phyloP scores from a whole-genome alignment of 2,113 vertebrate species.

The Passerina amoena region DNA sequence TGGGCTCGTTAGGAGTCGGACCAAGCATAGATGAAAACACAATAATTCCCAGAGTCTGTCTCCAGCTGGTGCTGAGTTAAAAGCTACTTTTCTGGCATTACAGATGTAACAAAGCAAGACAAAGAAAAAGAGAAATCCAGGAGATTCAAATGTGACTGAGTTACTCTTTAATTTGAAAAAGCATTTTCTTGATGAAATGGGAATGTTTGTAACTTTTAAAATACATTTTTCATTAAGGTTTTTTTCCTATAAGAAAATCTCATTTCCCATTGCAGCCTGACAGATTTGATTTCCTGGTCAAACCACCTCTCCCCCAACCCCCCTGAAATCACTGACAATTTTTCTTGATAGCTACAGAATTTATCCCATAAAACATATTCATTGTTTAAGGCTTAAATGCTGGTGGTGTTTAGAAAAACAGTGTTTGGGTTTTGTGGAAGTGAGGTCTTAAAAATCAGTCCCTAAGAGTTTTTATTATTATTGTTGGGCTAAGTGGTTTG shows the following conservation, averaged over 20 bases:
- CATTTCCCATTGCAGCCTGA: neutral
- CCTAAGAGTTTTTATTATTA: neutral
- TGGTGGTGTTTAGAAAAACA: neutral
- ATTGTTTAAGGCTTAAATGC: neutral
- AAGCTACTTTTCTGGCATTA: constrained; percentile 24
- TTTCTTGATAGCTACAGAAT: neutral
- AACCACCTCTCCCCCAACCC: neutral
- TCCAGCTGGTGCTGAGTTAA: constrained; percentile 41
- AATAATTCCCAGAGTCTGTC: constrained; percentile 10
- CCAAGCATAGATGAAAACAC: neutral
- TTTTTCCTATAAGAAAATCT: neutral
- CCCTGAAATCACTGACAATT: neutral
- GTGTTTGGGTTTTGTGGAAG: neutral
- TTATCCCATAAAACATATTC: neutral
- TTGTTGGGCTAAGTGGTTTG: neutral
- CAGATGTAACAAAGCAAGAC: neutral
- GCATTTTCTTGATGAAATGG: neutral
- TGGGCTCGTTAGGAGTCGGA: neutral
- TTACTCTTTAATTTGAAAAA: neutral
- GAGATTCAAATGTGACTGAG: neutral
- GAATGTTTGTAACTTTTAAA: neutral
- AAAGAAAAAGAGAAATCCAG: neutral
- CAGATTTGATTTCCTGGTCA: neutral
- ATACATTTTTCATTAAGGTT: neutral
- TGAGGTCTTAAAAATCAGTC: neutral